Base-by-base conservation (phyloP, 2,888 invertebrate species). In the Mythimna pallens region DNA sequence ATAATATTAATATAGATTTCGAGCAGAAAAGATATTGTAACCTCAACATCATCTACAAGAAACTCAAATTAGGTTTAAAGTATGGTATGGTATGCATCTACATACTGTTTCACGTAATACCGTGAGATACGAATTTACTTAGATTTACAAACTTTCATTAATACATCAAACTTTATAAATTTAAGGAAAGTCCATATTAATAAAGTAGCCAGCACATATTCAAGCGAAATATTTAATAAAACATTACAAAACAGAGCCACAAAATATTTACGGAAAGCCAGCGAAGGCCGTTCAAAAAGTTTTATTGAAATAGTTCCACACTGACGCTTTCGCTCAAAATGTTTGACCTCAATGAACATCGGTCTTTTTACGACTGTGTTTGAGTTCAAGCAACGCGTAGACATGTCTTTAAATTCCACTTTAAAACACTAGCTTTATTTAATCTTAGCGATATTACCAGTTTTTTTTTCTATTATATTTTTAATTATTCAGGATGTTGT, bases 301-400 rank as follows among this genome's bases (percentile, higher is more conserved):
- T 93, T 93, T 93, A 93, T 94, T 93, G 92, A 89, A 93, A 93
- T 93, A 93, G 93, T 93, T 93, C 78, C 84, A 85, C 87, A 80
- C 80, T 72, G 76, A 80, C 84, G 85, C 85, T 87, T 86, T 87
- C 81, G 85, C 84, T 86, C 85, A 85, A 86, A 88, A 86, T 84
- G 82, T 86, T 86, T 85, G 87, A 85, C 87, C 88, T 86, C 88
- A 88, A 65, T 90, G 88, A 89, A 89, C 89, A 90, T 91, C 90
- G 88, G 69, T 73, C 89, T 90, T 83, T 92, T 92, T 91, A 92
- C 85, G 83, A 88, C 83, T 79, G 78, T 85, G 85, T 88, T 90
- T 88, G 83, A 86, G 87, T 87, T 86, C 84, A 86, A 80, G 80
- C 71, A 68, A 76, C 59, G 65, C 36, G 59, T 66, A 61, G 58